Evolutionary conservation across 2,797 vertebrate genomes (phyloP).

Genomic region (Cheracebus regulus): DNA sequence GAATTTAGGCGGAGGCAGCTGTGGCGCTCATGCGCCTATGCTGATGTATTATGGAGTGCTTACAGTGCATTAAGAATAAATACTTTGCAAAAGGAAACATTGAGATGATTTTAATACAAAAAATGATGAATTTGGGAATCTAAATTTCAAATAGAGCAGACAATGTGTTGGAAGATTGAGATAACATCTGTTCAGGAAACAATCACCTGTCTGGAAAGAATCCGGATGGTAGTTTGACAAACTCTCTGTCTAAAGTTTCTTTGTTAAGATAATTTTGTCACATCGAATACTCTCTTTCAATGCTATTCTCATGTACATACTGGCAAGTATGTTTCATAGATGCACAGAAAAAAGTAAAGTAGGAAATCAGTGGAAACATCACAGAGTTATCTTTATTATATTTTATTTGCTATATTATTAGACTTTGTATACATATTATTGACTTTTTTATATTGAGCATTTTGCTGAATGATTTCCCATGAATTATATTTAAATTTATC

Average conservation of each 20-base stretch:
- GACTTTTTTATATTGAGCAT: not conserved
- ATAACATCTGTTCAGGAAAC: not conserved
- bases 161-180: not conserved
- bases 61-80: not conserved
- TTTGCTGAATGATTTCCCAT: not conserved
- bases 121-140: not conserved
- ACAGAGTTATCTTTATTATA: not conserved
- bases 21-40: not conserved
- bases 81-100: not conserved
- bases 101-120: not conserved
- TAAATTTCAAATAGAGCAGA: not conserved
- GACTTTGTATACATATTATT: not conserved
- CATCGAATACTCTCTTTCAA: not conserved
- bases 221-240: not conserved
- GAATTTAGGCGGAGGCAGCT: not conserved
- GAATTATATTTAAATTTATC: not conserved
- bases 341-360: constrained; percentile 36
- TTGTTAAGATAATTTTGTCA: not conserved
- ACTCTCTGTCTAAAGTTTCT: not conserved
- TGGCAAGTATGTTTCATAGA: not conserved
- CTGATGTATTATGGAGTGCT: not conserved
- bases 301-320: not conserved
- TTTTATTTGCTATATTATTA: not conserved
- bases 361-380: constrained; percentile 47
- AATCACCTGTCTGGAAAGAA: not conserved